phyloP scores from a whole-genome alignment of 2,113 vertebrate species.

The Gallinago media region DNA sequence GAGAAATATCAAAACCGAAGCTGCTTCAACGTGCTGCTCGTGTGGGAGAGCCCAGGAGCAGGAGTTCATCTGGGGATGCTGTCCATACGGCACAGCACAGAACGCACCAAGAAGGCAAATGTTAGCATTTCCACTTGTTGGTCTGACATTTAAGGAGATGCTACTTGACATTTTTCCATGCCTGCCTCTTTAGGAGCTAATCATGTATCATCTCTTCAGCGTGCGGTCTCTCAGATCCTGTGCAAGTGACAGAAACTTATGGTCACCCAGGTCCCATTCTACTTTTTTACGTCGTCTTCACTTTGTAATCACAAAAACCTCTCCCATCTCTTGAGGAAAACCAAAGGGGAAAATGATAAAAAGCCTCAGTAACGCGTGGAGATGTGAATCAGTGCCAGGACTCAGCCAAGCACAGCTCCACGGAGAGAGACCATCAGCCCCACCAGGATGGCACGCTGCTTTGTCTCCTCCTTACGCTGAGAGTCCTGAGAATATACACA shows the following conservation, averaged over 20 bases:
- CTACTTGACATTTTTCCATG: background rate
- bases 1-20: background rate
- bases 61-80: background rate
- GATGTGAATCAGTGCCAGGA: background rate
- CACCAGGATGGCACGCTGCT: background rate
- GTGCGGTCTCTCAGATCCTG: background rate
- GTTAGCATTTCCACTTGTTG: background rate
- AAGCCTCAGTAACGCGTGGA: background rate
- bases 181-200: background rate
- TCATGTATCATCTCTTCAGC: background rate
- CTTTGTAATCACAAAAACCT: background rate
- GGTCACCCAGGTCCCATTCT: background rate
- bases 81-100: background rate
- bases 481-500: slow-evolving; percentile 6
- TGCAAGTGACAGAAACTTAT: background rate
- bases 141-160: background rate
- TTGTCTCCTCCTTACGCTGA: background rate
- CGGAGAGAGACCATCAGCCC: background rate
- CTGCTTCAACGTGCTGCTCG: background rate
- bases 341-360: background rate
- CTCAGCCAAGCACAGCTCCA: background rate
- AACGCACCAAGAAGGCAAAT: background rate
- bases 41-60: background rate
- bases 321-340: background rate
- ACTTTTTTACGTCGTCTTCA: background rate